Percentiles rank a stretch among this genome's conserved stretches.
These are phyloP conservation scores for Stegastes partitus DNA, from an alignment of 2,113 vertebrate genomes.

Conservation along the genomic window DNA sequence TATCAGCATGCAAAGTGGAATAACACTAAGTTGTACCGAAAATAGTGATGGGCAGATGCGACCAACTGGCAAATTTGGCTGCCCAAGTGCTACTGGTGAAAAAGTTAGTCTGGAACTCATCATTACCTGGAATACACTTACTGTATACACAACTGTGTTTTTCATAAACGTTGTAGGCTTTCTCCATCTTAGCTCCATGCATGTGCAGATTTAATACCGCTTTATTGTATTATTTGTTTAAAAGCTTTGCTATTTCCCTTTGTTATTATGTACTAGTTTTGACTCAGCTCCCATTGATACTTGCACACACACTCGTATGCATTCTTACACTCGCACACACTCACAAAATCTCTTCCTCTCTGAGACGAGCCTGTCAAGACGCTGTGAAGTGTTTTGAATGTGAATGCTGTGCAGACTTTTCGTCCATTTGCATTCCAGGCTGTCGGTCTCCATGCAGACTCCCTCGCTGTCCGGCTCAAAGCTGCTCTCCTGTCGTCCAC, in stretches of 20 bases:
- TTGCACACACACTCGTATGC: neutral
- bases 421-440: constrained; percentile 58
- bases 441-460: constrained; percentile 25
- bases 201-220: no score
- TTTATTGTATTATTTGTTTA: neutral
- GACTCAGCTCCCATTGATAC: neutral
- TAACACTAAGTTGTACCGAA: no score
- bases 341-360: neutral
- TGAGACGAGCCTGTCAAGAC: constrained; percentile 30
- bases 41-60: no score
- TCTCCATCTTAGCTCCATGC: no score
- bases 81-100: no score
- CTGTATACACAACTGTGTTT: no score
- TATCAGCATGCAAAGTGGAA: no score
- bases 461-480: constrained; percentile 31
- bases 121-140: no score
- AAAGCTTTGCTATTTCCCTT: neutral
- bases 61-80: no score
- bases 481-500: constrained; percentile 7
- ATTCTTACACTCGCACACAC: constrained; percentile 7
- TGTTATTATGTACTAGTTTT: constrained; percentile 1
- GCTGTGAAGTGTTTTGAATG: constrained; percentile 61
- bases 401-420: constrained; percentile 46
- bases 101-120: no score
- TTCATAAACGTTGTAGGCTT: no score